Evolutionary conservation across 2,888 invertebrate species (phyloP).

Genomic region (Melinopterus prodromus): DNA sequence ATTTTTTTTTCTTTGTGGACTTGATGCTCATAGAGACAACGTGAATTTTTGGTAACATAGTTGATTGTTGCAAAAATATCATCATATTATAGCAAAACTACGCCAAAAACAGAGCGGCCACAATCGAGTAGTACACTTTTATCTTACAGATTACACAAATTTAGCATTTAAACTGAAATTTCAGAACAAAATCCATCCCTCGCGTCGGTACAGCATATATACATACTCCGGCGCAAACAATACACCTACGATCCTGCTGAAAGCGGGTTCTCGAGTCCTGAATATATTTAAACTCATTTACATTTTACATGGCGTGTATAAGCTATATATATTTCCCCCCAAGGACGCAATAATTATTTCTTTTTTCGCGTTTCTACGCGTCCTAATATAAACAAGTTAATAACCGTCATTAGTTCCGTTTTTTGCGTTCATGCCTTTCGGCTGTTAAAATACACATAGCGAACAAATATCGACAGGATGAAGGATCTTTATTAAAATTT

Average conservation of each 20-base stretch:
- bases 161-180: background rate
- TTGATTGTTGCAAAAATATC: too few species aligned
- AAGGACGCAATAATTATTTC: background rate
- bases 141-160: background rate
- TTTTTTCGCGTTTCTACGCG: background rate
- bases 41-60: too few species aligned
- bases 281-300: slow-evolving; percentile 4
- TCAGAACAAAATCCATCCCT: background rate
- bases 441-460: background rate
- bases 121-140: background rate
- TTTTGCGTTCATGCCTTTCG: background rate
- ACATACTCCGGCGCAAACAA: background rate
- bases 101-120: background rate
- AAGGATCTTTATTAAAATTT: background rate
- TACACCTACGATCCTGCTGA: background rate
- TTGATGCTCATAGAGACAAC: too few species aligned
- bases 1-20: too few species aligned
- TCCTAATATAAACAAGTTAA: background rate
- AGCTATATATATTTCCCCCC: background rate
- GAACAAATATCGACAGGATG: background rate
- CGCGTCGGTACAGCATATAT: background rate
- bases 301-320: background rate
- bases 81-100: too few species aligned
- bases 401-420: background rate
- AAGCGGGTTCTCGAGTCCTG: background rate